These are phyloP conservation scores for Podarcis siculus DNA, from an alignment of 2,797 vertebrate species.

Conservation along the genomic window DNA sequence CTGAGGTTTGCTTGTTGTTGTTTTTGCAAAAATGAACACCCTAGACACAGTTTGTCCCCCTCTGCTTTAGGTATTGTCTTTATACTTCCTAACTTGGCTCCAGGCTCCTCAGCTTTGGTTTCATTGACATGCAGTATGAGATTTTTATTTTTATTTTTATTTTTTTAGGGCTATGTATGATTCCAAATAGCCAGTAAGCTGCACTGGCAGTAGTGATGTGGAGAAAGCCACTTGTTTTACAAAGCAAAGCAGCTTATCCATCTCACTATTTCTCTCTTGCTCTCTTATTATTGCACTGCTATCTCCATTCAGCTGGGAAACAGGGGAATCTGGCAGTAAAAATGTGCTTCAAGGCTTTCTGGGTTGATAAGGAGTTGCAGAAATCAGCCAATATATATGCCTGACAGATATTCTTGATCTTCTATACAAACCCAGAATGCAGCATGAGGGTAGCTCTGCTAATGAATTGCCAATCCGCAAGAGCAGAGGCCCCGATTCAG, in stretches of 20 bases:
- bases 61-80: neutral
- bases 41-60: neutral
- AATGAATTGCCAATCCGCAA: constrained; percentile 4
- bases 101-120: too few relatives aligned
- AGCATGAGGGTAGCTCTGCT: constrained; percentile 26
- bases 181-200: neutral
- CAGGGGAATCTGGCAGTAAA: neutral
- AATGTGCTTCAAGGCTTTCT: constrained; percentile 30
- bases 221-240: neutral
- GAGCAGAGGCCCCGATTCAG: neutral
- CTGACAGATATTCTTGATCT: constrained; percentile 4
- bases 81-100: neutral
- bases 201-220: neutral
- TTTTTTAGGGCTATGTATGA: neutral
- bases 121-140: neutral
- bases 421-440: neutral
- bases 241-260: neutral
- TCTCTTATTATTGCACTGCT: neutral
- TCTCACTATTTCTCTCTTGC: neutral
- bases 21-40: too few relatives aligned
- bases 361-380: neutral
- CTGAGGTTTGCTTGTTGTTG: too few relatives aligned
- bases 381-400: neutral
- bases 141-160: neutral
- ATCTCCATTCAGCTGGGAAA: constrained; percentile 3